Percentiles rank a stretch among this genome's conserved stretches.
phyloP scores from a whole-genome alignment of 2,888 invertebrate genomes.

The Drosophila kuntzei region DNA sequence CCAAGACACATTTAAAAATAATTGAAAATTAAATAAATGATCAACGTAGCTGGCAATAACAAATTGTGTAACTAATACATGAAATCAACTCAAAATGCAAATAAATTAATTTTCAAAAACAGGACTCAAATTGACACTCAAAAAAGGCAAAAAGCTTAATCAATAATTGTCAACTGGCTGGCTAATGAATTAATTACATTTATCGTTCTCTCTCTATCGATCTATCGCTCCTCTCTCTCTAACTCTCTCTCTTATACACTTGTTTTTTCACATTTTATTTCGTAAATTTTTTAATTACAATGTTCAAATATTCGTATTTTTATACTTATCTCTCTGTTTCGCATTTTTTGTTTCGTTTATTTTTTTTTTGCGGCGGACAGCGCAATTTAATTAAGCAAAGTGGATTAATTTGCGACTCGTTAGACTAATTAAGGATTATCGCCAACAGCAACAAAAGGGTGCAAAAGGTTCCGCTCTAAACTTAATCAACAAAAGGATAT shows the following conservation, averaged over 20 bases:
- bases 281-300: constrained; percentile 61
- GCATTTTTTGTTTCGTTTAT: background rate
- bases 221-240: background rate
- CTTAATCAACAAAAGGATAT: constrained; percentile 43
- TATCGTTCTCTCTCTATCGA: constrained; percentile 15
- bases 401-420: constrained; percentile 85
- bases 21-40: constrained; percentile 71
- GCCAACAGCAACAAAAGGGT: constrained; percentile 37
- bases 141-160: constrained; percentile 63
- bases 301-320: constrained; percentile 32
- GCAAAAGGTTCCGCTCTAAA: constrained; percentile 28
- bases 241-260: background rate
- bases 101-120: constrained; percentile 49
- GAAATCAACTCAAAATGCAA: constrained; percentile 49
- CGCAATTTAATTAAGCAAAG: constrained; percentile 84
- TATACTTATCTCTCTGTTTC: background rate
- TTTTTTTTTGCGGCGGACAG: constrained; percentile 45
- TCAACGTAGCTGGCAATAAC: constrained; percentile 36
- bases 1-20: constrained; percentile 71
- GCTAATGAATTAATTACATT: constrained; percentile 81
- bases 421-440: constrained; percentile 84
- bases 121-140: constrained; percentile 9
- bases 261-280: constrained; percentile 36
- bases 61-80: constrained; percentile 64
- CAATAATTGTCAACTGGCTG: constrained; percentile 82